These are phyloP conservation scores for Scaptomyza parva DNA, from an alignment of 2,888 invertebrate species.

Conservation along the genomic window DNA sequence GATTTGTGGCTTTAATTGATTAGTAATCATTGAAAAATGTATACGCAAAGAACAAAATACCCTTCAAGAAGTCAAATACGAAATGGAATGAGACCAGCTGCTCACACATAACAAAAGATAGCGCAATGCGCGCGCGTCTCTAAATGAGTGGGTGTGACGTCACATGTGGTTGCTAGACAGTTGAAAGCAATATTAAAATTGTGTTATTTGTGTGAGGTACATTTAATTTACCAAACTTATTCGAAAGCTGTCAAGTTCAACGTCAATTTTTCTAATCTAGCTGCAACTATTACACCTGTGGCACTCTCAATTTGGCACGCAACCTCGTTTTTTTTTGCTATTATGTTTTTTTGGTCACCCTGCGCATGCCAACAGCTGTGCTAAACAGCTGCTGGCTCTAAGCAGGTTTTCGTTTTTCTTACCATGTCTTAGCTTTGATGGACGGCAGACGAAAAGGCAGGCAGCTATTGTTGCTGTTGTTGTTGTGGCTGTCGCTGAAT, in stretches of 20 bases:
- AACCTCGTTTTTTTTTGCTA: not conserved
- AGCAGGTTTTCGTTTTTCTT: constrained; percentile 49
- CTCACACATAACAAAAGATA: constrained; percentile 25
- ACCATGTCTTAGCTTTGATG: constrained; percentile 48
- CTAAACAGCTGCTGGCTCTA: constrained; percentile 38
- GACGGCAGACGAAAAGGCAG: constrained; percentile 17
- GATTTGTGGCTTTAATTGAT: constrained; percentile 41
- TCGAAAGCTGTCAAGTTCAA: no score
- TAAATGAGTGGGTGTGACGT: constrained; percentile 15
- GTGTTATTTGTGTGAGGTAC: no score
- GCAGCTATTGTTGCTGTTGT: constrained; percentile 38
- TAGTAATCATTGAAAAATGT: constrained; percentile 48
- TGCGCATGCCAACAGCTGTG: constrained; percentile 38
- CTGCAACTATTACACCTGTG: not conserved
- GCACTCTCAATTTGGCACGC: not conserved
- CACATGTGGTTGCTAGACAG: not conserved
- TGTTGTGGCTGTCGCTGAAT: constrained; percentile 41
- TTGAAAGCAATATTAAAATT: no score
- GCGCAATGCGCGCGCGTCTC: not conserved
- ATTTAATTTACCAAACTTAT: no score
- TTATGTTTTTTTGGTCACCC: constrained; percentile 11
- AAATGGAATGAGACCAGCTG: constrained; percentile 58
- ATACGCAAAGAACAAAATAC: constrained; percentile 62
- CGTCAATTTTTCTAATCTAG: no score
- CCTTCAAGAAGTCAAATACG: constrained; percentile 83